Conservation (phyloP, 2,888 invertebrate species). For the Helleia helle region DNA sequence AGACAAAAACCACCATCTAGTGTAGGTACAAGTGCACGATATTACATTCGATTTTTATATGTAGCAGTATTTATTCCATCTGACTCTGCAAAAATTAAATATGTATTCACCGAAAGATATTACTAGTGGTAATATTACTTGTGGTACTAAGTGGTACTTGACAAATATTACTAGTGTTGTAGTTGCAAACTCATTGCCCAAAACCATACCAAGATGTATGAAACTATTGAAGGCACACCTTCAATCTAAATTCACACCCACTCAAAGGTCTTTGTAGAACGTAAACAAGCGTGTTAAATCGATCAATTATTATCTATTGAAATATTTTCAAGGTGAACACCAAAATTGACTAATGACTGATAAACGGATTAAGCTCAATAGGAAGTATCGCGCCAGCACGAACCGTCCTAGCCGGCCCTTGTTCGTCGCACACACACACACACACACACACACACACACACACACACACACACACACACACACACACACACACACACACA, state of each 20-base stretch:
- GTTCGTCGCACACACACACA: constrained; percentile 27
- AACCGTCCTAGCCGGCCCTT: constrained; percentile 51
- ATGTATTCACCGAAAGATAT: too few species aligned
- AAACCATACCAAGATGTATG: neutral
- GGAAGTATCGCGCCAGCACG: constrained; percentile 58
- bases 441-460: constrained; percentile 20
- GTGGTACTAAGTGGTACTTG: too few species aligned
- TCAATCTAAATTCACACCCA: too few species aligned
- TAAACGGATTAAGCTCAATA: constrained; percentile 50
- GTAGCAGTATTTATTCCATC: too few species aligned
- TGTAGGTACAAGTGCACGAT: neutral
- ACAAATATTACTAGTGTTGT: neutral
- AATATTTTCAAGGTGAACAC: constrained; percentile 44
- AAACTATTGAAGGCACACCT: neutral
- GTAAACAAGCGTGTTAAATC: constrained; percentile 14
- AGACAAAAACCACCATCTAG: neutral
- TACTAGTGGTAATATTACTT: too few species aligned
- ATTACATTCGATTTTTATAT: neutral
- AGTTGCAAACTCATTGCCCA: neutral
- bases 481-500: constrained; percentile 21
- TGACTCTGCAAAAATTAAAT: too few species aligned
- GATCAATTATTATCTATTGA: constrained; percentile 26
- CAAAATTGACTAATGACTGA: constrained; percentile 46
- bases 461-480: constrained; percentile 25
- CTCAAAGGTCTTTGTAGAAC: neutral